Conservation (phyloP, 2,888 invertebrate species). For the Cerastis leucographa region DNA sequence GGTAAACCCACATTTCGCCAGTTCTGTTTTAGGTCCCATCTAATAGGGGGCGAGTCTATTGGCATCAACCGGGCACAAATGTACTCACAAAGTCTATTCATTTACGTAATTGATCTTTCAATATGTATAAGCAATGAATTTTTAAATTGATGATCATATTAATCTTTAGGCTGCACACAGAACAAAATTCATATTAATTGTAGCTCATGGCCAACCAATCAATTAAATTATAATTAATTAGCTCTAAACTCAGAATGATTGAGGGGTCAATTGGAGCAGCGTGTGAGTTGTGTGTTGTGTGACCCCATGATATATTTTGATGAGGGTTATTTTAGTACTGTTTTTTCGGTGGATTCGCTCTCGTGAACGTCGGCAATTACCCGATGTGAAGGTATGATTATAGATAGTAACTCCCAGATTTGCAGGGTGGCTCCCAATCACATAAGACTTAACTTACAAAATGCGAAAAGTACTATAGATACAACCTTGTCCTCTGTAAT, state of each 20-base stretch:
- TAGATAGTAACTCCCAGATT: not conserved
- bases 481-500: not conserved
- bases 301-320: not conserved
- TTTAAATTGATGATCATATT: conserved; percentile 1
- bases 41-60: too few species aligned
- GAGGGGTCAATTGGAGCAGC: conserved; percentile 13
- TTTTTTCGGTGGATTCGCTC: not conserved
- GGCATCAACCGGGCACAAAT: too few species aligned
- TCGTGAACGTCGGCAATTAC: not conserved
- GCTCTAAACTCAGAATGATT: conserved; percentile 12
- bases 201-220: conserved; percentile 27
- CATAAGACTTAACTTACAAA: not conserved
- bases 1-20: too few species aligned
- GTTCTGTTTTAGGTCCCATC: too few species aligned
- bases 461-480: not conserved
- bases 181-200: conserved; percentile 8
- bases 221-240: conserved; percentile 21
- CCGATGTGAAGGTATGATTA: too few species aligned
- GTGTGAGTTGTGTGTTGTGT: not conserved
- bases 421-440: not conserved
- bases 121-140: not conserved
- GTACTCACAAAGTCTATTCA: not conserved
- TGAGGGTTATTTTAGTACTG: not conserved
- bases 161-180: not conserved
- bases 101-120: not conserved